Conservation (phyloP, 2,113 vertebrate genomes). For the Clarias magur region DNA sequence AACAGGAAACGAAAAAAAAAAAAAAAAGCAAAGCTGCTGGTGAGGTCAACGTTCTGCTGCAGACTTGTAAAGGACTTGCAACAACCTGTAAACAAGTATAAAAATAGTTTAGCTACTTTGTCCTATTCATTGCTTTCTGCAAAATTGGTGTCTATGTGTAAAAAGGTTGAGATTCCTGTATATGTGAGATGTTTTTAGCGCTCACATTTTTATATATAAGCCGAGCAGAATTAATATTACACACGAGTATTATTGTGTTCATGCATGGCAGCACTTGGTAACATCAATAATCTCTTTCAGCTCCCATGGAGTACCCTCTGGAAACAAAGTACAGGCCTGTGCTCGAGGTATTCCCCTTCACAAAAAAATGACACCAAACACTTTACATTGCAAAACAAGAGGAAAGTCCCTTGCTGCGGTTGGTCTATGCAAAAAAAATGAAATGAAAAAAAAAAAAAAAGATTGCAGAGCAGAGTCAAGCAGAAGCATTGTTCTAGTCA, state of each 20-base stretch:
- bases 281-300: constrained; percentile 54
- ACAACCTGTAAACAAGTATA: not conserved
- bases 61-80: not conserved
- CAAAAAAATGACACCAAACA: constrained; percentile 25
- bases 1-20: constrained; percentile 22
- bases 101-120: not conserved
- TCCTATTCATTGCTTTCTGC: not conserved
- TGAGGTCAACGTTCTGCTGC: not conserved
- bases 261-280: not conserved
- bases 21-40: not conserved
- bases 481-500: constrained; percentile 21
- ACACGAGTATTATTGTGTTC: constrained; percentile 13
- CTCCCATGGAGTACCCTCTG: constrained; percentile 58
- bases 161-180: not conserved
- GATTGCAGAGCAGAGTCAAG: constrained; percentile 8
- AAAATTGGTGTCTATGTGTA: not conserved
- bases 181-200: not conserved
- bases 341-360: constrained; percentile 66
- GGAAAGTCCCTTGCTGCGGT: constrained; percentile 46
- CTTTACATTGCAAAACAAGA: constrained; percentile 38
- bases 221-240: not conserved
- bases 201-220: not conserved
- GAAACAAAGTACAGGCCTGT: constrained; percentile 67
- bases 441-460: not conserved
- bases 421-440: not conserved